Conservation (phyloP, 92 coral and sea anemone genomes). For the Epizoanthus scotinus region DNA sequence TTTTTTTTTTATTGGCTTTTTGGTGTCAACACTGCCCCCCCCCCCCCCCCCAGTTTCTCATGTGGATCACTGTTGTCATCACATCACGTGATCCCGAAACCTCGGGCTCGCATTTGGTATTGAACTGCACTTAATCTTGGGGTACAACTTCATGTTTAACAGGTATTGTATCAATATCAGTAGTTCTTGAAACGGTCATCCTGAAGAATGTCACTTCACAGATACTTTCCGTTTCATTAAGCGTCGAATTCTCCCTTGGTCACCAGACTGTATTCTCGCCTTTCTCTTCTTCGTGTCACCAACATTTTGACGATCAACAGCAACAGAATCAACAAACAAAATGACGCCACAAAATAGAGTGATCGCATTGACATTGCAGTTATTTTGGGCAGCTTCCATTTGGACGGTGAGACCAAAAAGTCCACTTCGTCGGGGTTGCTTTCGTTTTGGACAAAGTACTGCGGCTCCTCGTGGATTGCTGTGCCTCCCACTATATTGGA, state of each 20-base stretch:
- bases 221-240: slow-evolving; percentile 23
- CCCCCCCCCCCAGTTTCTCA: too few species aligned
- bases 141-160: too few species aligned
- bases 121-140: too few species aligned
- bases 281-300: slow-evolving; percentile 66
- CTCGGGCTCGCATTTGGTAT: too few species aligned
- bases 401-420: slow-evolving; percentile 25
- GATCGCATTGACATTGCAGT: slow-evolving; percentile 75
- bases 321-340: slow-evolving; percentile 64
- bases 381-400: slow-evolving; percentile 46
- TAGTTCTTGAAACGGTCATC: background rate
- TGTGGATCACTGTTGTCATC: too few species aligned
- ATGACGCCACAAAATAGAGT: slow-evolving; percentile 72
- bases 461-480: background rate
- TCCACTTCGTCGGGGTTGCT: background rate
- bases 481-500: background rate
- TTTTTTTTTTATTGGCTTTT: too few species aligned
- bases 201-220: background rate
- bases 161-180: background rate
- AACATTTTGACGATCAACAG: slow-evolving; percentile 73
- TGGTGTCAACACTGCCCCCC: too few species aligned
- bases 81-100: too few species aligned
- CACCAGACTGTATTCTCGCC: slow-evolving; percentile 72
- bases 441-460: background rate
- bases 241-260: slow-evolving; percentile 94